Evolutionary conservation across 1,140 invertebrate genomes (phyloP).

Genomic region (Megalonaias nervosa): DNA sequence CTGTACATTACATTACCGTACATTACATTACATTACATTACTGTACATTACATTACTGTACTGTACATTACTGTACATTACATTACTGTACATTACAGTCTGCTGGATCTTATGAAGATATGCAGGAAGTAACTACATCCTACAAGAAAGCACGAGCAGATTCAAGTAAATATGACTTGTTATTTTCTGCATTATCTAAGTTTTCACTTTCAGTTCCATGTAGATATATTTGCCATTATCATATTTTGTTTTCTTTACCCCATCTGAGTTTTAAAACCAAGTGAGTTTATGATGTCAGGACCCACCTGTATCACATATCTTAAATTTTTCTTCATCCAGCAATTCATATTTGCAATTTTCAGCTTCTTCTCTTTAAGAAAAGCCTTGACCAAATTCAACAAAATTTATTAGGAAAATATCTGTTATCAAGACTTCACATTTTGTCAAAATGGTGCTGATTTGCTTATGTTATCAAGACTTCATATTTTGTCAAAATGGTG

Average conservation of each 20-base stretch:
- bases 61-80: conserved; percentile 30
- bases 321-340: no score
- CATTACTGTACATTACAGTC: conserved; percentile 54
- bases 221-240: neutral
- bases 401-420: no score
- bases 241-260: neutral
- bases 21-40: no score
- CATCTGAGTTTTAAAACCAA: neutral
- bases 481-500: no score
- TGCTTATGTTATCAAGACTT: no score
- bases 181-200: conserved; percentile 1
- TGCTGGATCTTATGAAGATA: conserved; percentile 63
- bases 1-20: conserved; percentile 34
- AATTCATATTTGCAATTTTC: no score
- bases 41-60: conserved; percentile 41
- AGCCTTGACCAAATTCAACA: no score
- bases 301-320: no score
- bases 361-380: no score
- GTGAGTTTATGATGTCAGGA: neutral
- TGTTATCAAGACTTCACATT: no score
- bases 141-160: conserved; percentile 55
- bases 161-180: conserved; percentile 50
- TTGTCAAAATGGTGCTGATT: no score
- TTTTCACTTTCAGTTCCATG: neutral
- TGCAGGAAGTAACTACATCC: conserved; percentile 58